Evolutionary conservation across 2,888 invertebrate species (phyloP).

Genomic region (Vesta saturnalis): DNA sequence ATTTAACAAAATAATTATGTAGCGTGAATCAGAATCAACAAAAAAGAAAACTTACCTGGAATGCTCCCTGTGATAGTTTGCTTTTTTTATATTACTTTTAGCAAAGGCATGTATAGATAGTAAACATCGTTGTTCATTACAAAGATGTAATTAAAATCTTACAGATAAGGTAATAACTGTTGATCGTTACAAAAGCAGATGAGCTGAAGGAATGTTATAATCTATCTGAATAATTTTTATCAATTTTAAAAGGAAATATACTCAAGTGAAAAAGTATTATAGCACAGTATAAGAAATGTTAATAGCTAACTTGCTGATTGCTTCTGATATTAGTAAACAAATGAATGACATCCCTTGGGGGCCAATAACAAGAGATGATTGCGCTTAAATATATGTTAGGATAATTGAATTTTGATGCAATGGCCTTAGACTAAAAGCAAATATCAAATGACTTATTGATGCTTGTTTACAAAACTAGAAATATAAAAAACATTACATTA

Average conservation of each 20-base stretch:
- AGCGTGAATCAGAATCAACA: conserved; percentile 7
- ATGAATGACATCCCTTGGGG: conserved; percentile 43
- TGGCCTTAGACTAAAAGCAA: conserved; percentile 48
- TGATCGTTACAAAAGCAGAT: not conserved
- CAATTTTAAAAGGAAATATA: too few relatives aligned
- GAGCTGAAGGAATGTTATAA: not conserved
- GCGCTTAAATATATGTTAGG: conserved; percentile 39
- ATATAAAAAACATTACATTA: too few relatives aligned
- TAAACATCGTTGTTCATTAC: not conserved
- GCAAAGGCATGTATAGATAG: conserved; percentile 11
- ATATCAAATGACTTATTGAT: too few relatives aligned
- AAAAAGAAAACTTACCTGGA: conserved; percentile 7
- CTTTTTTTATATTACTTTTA: conserved; percentile 20
- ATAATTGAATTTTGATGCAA: conserved; percentile 55
- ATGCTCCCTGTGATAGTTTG: conserved; percentile 5
- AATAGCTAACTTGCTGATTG: not conserved
- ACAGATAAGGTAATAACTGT: not conserved
- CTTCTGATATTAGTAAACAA: conserved; percentile 18
- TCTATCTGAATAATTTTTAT: not conserved
- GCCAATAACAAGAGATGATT: conserved; percentile 33
- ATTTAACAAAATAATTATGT: conserved; percentile 21
- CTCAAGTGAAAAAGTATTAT: too few relatives aligned
- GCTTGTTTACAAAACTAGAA: too few relatives aligned
- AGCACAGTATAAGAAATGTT: not conserved
- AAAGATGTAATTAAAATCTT: not conserved